Percentiles rank a stretch among this genome's conserved stretches.
phyloP scores from a whole-genome alignment of 2,797 vertebrate genomes.

The Carduelis carduelis region DNA sequence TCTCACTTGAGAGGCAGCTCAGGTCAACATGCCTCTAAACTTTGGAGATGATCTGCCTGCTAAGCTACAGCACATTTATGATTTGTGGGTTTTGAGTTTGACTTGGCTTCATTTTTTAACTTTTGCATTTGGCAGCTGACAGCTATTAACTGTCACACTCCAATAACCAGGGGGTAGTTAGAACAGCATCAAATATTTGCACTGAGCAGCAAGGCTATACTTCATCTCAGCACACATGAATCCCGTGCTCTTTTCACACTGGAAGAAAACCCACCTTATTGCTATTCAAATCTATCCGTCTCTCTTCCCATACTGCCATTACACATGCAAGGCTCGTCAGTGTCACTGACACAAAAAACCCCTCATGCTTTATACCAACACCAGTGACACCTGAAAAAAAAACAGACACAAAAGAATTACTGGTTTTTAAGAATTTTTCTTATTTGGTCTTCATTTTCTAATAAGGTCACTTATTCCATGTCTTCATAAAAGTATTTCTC shows the following conservation, averaged over 20 bases:
- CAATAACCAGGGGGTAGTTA: constrained; percentile 63
- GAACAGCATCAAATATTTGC: constrained; percentile 69
- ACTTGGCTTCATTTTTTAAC: constrained; percentile 65
- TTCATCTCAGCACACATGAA: constrained; percentile 52
- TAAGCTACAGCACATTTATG: constrained; percentile 24
- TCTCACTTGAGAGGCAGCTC: constrained; percentile 35
- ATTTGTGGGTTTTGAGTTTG: constrained; percentile 12
- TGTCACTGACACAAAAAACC: constrained; percentile 16
- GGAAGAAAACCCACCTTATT: constrained; percentile 57
- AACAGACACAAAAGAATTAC: not conserved
- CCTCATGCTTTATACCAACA: constrained; percentile 12
- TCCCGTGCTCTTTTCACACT: constrained; percentile 25
- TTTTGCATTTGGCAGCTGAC: constrained; percentile 60
- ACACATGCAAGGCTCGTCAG: constrained; percentile 49
- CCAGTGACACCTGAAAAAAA: constrained; percentile 33
- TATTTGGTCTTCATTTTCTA: not conserved
- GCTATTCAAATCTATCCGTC: constrained; percentile 58
- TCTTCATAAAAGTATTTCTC: not conserved
- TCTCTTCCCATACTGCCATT: constrained; percentile 40
- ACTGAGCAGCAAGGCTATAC: constrained; percentile 44
- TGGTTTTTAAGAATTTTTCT: not conserved
- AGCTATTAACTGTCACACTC: constrained; percentile 69
- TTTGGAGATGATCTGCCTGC: constrained; percentile 38
- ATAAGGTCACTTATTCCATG: not conserved
- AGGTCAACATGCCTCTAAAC: constrained; percentile 6